phyloP scores from a whole-genome alignment of 35 echinoderm and acorn worm genomes.

The Strongylocentrotus purpuratus region DNA sequence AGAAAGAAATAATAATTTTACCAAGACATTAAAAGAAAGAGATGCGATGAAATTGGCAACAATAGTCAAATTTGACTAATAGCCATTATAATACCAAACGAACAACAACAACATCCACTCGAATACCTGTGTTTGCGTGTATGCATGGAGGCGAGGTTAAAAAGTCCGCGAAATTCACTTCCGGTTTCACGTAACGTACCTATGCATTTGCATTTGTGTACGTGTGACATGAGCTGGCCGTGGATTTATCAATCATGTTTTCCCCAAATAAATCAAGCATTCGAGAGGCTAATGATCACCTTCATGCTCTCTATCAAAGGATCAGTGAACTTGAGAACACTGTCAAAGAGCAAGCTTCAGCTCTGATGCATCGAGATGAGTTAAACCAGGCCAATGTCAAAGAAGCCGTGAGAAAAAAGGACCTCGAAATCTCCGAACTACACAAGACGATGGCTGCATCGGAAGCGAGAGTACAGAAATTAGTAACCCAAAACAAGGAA shows the following conservation, averaged over 20 bases:
- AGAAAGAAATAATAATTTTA: no score
- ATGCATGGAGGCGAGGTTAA: slow-evolving; percentile 2
- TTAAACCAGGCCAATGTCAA: slow-evolving; percentile 31
- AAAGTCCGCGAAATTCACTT: slow-evolving; percentile 43
- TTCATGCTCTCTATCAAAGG: slow-evolving; percentile 75
- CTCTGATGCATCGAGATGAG: slow-evolving; percentile 75
- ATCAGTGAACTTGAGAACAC: slow-evolving; percentile 75
- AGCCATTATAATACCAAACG: no score
- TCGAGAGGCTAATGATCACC: slow-evolving; percentile 82
- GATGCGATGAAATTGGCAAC: no score
- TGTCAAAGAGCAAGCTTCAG: slow-evolving; percentile 82
- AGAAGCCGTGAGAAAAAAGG: slow-evolving; percentile 50
- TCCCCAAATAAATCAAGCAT: slow-evolving; percentile 74
- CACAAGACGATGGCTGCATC: slow-evolving; percentile 57
- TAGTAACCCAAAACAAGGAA: slow-evolving; percentile 46
- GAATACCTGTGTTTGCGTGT: neutral
- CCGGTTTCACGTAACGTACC: slow-evolving; percentile 19
- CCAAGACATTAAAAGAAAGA: no score
- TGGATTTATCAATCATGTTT: neutral
- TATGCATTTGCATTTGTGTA: neutral
- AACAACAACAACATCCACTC: no score
- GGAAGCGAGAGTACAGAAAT: slow-evolving; percentile 54
- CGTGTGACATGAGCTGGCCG: neutral
- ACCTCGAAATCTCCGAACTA: slow-evolving; percentile 65
- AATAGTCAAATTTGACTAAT: no score